phyloP scores from a whole-genome alignment of 1,140 invertebrate genomes.

The Drosophila leontia region DNA sequence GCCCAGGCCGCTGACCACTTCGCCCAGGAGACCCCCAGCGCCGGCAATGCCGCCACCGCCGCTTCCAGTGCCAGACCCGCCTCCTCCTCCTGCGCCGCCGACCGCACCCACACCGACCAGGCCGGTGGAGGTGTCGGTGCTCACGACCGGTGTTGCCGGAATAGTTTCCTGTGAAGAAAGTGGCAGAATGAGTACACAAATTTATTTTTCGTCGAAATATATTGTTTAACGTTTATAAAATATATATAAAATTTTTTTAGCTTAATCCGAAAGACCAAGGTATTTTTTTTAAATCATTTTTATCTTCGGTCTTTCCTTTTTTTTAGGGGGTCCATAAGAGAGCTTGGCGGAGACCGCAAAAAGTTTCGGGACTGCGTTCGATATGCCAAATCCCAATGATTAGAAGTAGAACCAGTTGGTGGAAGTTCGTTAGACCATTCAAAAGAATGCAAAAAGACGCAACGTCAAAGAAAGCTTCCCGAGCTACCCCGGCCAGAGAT shows the following conservation, averaged over 20 bases:
- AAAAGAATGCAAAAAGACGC: conserved; percentile 69
- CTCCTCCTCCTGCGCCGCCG: conserved; percentile 38
- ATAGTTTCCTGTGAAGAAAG: conserved; percentile 63
- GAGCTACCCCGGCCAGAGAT: conserved; percentile 7
- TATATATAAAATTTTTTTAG: no score
- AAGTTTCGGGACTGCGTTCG: conserved; percentile 68
- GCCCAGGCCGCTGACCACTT: conserved; percentile 49
- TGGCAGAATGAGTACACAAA: background rate
- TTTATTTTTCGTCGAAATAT: background rate
- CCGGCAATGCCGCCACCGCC: conserved; percentile 32
- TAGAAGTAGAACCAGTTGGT: conserved; percentile 47
- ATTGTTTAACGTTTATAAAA: no score
- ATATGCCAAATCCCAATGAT: conserved; percentile 78
- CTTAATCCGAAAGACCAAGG: background rate
- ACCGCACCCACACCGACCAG: conserved; percentile 60
- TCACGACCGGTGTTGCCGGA: conserved; percentile 77
- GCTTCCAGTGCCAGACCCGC: conserved; percentile 36
- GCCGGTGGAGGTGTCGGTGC: conserved; percentile 69
- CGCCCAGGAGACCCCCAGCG: conserved; percentile 51
- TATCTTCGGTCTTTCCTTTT: background rate
- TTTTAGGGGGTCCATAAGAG: background rate
- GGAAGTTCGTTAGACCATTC: conserved; percentile 69
- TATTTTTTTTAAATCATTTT: no score
- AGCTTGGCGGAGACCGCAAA: conserved; percentile 66
- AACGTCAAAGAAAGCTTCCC: conserved; percentile 52